Percentiles rank a stretch among this genome's conserved stretches.
Evolutionary conservation across 2,113 vertebrate genomes (phyloP).

Genomic region (Telmatochromis sp.): DNA sequence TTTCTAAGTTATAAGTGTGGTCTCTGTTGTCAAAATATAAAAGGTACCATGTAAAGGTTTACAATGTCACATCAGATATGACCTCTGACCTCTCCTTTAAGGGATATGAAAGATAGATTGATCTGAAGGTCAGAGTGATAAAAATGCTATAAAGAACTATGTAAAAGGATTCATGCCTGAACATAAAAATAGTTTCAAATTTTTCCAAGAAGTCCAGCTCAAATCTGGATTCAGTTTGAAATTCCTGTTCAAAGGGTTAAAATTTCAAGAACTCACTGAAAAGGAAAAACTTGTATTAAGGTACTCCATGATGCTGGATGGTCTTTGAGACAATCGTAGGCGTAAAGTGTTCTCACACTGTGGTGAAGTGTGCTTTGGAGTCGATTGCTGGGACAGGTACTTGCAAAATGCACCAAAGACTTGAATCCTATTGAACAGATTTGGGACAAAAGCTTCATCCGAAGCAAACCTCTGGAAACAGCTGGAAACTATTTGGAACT

Average conservation of each 20-base stretch:
- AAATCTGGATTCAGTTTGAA: neutral
- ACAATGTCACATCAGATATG: neutral
- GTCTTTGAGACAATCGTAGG: neutral
- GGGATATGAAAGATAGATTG: neutral
- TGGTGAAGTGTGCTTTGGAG: neutral
- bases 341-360: neutral
- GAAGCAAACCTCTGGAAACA: neutral
- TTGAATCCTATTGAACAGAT: neutral
- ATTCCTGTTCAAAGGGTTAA: neutral
- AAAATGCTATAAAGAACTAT: neutral
- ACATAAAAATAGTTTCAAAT: neutral
- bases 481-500: neutral
- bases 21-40: neutral
- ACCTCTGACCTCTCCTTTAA: neutral
- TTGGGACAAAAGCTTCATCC: neutral
- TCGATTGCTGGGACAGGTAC: neutral
- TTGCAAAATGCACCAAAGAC: neutral
- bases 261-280: neutral
- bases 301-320: neutral
- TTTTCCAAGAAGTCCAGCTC: neutral
- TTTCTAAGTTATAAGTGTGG: neutral
- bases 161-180: neutral
- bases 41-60: neutral
- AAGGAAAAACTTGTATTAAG: neutral
- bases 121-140: neutral